A percentile compares a stretch with the other conserved stretches of the same genome.
Conservation (phyloP, 2,888 invertebrate species). For the Tipula unca region DNA sequence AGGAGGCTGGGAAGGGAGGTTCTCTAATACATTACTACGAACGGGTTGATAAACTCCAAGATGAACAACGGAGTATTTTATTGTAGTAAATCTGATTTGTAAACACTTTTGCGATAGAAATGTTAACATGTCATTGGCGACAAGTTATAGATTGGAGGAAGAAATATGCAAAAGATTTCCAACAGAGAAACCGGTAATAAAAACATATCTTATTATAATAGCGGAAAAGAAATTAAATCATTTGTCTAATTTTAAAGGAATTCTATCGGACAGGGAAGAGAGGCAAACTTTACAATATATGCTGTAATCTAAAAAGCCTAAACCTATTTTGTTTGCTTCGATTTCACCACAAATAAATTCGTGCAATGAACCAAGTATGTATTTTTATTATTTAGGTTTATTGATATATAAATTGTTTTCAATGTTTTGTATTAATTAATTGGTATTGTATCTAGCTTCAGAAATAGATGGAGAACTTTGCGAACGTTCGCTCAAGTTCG, state of each 20-base stretch:
- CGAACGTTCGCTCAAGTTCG: too few relatives aligned
- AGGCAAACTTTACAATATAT: not conserved
- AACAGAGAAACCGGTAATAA: not conserved
- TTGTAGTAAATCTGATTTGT: slow-evolving; percentile 24
- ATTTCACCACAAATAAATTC: too few relatives aligned
- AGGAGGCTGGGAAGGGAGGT: not conserved
- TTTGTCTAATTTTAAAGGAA: not conserved
- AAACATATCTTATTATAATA: too few relatives aligned
- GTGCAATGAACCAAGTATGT: too few relatives aligned
- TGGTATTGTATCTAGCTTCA: too few relatives aligned
- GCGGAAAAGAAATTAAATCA: too few relatives aligned
- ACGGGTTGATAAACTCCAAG: slow-evolving; percentile 26
- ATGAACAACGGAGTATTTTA: slow-evolving; percentile 25
- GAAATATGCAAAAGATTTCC: slow-evolving; percentile 24
- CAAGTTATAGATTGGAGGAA: slow-evolving; percentile 26
- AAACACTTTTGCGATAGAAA: slow-evolving; percentile 25
- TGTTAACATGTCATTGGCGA: slow-evolving; percentile 23
- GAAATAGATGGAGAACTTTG: too few relatives aligned
- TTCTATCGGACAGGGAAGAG: not conserved
- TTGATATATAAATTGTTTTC: too few relatives aligned
- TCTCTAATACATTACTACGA: slow-evolving; percentile 22
- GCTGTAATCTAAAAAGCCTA: not conserved
- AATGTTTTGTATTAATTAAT: too few relatives aligned
- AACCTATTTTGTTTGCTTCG: not conserved
- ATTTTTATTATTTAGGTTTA: too few relatives aligned